Evolutionary conservation across 2,888 invertebrate genomes (phyloP), one percentile per base, ranked within the genome.

Genomic region (Cryptophagus acutangulus): DNA sequence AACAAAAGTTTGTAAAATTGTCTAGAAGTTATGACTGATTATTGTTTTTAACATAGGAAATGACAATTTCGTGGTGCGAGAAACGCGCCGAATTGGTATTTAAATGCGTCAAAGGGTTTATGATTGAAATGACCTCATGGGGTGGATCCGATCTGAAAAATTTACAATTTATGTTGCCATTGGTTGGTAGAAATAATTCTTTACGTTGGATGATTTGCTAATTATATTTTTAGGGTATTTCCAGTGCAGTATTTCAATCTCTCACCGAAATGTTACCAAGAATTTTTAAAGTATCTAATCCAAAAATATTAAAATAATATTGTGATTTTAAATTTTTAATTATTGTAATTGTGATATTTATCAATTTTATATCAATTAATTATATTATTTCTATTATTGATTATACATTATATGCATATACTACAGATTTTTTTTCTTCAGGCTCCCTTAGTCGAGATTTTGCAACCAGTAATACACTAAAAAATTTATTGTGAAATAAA

Each of bases 21-120:
- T n/a, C n/a, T n/a, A n/a, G 5, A 20, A 5, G 26, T n/a, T 26
- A 26, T 26, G 3, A 26, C 20, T 9, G 9, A 9, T 20, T 8
- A 20, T 8, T 20, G 20, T 26, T 26, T 26, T n/a, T n/a, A n/a
- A n/a, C n/a, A n/a, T 41, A 86, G 84, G 89, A 90, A 64, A 90
- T 94, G 91, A 96, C 95, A 0, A 85, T 93, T 37, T 82, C 86
- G 20, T 99, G 97, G 97, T 97, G 96, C 70, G 79, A 88, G 62
- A 87, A 92, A 59, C 76, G 97, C 58, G 96, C 97, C 1, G 99
- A 99, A 72, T 74, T 99, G 49, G 88, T 99, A 43, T 92, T 96
- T 63, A 99, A 99, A 72, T 99, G 99, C 72, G 90, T 95, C 37
- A 99, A 99, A 74, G 99, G 99, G 2, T 99, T 97, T 71, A 90